These are phyloP conservation scores for Microplitis mediator DNA, from an alignment of 1,140 invertebrate genomes.

Conservation along the genomic window DNA sequence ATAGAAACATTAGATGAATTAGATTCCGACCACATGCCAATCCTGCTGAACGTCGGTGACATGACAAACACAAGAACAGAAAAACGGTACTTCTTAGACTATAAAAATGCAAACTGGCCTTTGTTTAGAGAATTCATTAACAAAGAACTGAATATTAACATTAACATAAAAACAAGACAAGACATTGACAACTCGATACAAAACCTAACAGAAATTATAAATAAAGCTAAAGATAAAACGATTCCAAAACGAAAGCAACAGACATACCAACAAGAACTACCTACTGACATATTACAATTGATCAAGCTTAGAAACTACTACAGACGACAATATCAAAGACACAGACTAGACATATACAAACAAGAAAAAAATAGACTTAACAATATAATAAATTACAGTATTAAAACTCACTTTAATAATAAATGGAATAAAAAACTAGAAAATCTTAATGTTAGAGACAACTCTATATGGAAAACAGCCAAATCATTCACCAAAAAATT, in stretches of 20 bases:
- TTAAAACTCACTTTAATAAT: conserved; percentile 18
- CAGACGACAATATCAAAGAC: neutral
- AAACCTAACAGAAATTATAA: neutral
- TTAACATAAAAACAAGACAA: neutral
- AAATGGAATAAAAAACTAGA: conserved; percentile 16
- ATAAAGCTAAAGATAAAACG: neutral
- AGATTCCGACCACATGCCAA: conserved; percentile 12
- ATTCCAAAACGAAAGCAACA: neutral
- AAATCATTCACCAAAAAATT: neutral
- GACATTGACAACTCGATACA: neutral
- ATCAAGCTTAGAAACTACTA: neutral
- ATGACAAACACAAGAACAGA: neutral
- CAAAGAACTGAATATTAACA: neutral
- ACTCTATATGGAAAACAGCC: neutral
- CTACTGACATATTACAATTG: neutral
- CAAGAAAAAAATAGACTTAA: neutral
- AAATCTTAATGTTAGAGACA: neutral
- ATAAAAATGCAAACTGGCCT: neutral
- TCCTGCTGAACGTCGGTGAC: neutral
- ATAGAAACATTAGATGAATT: conserved; percentile 7
- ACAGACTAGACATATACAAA: neutral
- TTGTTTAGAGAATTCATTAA: neutral
- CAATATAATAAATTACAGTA: conserved; percentile 20
- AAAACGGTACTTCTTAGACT: neutral
- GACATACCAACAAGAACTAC: neutral